Conservation (phyloP, 2,888 invertebrate species). For the Melipona bicolor region DNA sequence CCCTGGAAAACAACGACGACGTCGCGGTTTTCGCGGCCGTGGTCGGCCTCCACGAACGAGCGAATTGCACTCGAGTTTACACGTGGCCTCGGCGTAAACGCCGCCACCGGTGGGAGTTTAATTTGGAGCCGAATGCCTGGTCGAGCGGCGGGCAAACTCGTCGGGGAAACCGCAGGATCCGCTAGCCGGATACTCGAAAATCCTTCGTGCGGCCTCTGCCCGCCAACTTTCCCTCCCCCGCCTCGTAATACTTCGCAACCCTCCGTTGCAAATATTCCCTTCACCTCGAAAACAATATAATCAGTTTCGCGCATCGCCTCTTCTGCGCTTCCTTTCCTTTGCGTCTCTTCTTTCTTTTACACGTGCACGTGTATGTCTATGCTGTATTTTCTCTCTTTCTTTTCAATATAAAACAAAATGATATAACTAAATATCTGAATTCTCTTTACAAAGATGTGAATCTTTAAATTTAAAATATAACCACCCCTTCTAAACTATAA, state of each 20-base stretch:
- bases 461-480: too few species aligned
- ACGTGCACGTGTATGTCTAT: background rate
- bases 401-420: background rate
- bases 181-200: conserved; percentile 48
- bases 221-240: conserved; percentile 6
- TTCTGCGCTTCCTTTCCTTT: background rate
- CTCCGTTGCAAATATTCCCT: background rate
- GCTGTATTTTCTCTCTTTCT: background rate
- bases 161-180: conserved; percentile 68
- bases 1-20: conserved; percentile 37
- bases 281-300: conserved; percentile 8
- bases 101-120: conserved; percentile 67
- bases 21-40: conserved; percentile 50
- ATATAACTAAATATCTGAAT: too few species aligned
- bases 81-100: conserved; percentile 62
- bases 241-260: too few species aligned
- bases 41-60: conserved; percentile 38
- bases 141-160: conserved; percentile 58
- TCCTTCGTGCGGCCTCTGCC: conserved; percentile 36
- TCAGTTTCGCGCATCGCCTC: background rate
- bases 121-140: conserved; percentile 72
- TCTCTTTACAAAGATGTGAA: too few species aligned
- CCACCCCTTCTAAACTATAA: too few species aligned
- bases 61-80: conserved; percentile 52
- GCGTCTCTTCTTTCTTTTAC: background rate